phyloP scores from a whole-genome alignment of 2,797 vertebrate species.

The Xyrichtys novacula region DNA sequence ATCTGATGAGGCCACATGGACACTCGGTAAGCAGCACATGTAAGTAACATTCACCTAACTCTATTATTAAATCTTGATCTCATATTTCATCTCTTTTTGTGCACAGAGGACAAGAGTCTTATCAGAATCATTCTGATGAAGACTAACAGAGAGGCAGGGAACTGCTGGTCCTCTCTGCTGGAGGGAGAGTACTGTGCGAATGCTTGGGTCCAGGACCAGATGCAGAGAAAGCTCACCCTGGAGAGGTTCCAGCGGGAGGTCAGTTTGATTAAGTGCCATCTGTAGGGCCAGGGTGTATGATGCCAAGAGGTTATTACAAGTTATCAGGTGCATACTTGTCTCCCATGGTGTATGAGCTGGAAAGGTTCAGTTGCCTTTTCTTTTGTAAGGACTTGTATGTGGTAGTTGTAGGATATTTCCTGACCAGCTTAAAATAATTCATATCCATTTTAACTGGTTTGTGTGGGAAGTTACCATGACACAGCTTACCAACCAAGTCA shows the following conservation, averaged over 20 bases:
- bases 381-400: not conserved
- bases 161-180: conserved; percentile 96
- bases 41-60: not conserved
- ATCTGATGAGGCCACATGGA: conserved; percentile 96
- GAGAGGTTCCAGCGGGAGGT: conserved; percentile 98
- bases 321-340: not conserved
- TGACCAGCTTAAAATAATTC: no score
- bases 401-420: not conserved
- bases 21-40: conserved; percentile 86
- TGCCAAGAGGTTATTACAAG: not conserved
- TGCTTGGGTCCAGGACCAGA: conserved; percentile 96
- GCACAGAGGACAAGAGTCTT: conserved; percentile 93
- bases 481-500: no score
- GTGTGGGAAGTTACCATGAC: no score
- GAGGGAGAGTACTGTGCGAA: conserved; percentile 94
- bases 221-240: conserved; percentile 97
- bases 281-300: not conserved
- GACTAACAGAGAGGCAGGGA: conserved; percentile 94
- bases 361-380: not conserved
- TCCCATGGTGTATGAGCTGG: not conserved
- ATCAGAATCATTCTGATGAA: conserved; percentile 95
- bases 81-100: not conserved
- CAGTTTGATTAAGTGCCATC: conserved; percentile 52
- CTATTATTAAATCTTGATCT: not conserved
- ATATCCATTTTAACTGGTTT: no score